phyloP scores from a whole-genome alignment of 2,888 invertebrate species.

The Scrobipalpa costella region DNA sequence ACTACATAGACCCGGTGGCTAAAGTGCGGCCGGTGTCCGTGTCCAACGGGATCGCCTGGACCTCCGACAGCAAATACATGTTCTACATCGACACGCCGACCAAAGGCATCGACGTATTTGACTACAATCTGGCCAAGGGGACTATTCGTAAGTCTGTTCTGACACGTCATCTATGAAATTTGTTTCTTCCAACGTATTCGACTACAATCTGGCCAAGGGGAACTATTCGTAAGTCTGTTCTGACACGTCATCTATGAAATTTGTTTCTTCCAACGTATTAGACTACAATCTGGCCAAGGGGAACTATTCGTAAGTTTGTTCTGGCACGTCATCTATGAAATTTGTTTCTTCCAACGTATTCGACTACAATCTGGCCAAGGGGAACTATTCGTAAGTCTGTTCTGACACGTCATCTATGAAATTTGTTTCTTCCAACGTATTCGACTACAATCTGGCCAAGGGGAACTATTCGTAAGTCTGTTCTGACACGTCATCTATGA shows the following conservation, averaged over 20 bases:
- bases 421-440: too few species aligned
- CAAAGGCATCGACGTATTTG: slow-evolving; percentile 84
- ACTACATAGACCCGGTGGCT: slow-evolving; percentile 53
- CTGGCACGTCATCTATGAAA: background rate
- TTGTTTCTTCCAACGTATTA: slow-evolving; percentile 66
- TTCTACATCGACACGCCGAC: slow-evolving; percentile 90
- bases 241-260: background rate
- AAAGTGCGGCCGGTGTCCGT: slow-evolving; percentile 79
- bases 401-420: background rate
- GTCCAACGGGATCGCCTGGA: slow-evolving; percentile 92
- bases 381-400: slow-evolving; percentile 83
- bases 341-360: slow-evolving; percentile 65
- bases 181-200: slow-evolving; percentile 72
- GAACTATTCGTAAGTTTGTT: slow-evolving; percentile 82
- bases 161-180: background rate
- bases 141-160: slow-evolving; percentile 80
- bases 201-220: slow-evolving; percentile 83
- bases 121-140: slow-evolving; percentile 83
- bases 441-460: too few species aligned
- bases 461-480: too few species aligned
- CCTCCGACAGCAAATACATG: slow-evolving; percentile 84
- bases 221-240: slow-evolving; percentile 83
- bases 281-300: slow-evolving; percentile 83
- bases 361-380: slow-evolving; percentile 83
- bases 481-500: too few species aligned